Conservation (phyloP, 2,888 invertebrate species). For the Harpalus rufipes region DNA sequence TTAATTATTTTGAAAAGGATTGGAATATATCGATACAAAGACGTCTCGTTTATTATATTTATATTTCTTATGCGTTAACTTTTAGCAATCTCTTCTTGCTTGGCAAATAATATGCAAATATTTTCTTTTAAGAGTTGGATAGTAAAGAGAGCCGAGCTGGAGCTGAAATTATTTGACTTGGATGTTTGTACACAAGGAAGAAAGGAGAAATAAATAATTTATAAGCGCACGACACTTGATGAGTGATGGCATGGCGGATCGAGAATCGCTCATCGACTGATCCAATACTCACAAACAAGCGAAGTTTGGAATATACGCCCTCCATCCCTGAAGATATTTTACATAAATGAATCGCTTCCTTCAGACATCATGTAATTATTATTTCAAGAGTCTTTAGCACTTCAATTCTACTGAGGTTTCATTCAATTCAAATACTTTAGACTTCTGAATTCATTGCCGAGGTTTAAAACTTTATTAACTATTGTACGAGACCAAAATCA, state of each 20-base stretch:
- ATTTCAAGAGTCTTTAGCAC: conserved; percentile 29
- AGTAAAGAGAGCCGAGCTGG: conserved; percentile 37
- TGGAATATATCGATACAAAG: conserved; percentile 36
- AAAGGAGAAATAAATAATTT: conserved; percentile 65
- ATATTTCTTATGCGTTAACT: conserved; percentile 45
- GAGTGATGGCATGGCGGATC: conserved; percentile 19
- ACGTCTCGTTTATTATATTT: conserved; percentile 27
- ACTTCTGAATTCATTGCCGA: conserved; percentile 9
- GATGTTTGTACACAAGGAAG: conserved; percentile 60
- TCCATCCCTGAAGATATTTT: conserved; percentile 28
- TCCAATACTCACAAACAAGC: conserved; percentile 36
- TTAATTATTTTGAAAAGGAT: conserved; percentile 21
- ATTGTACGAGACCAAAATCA: no score
- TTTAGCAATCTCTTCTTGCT: conserved; percentile 50
- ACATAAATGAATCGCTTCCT: conserved; percentile 43
- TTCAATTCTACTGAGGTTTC: conserved; percentile 20
- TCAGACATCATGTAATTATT: conserved; percentile 24
- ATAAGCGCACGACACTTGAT: conserved; percentile 63
- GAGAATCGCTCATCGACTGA: not conserved
- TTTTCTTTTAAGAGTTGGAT: conserved; percentile 61
- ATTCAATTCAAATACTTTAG: conserved; percentile 20
- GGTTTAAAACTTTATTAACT: conserved; percentile 27
- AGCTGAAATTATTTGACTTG: conserved; percentile 64
- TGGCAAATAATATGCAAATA: conserved; percentile 66
- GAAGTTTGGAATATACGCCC: conserved; percentile 29